A percentile compares a stretch with the other conserved stretches of the same genome.
These are phyloP conservation scores for Drosophila sechellia DNA, from an alignment of 1,140 invertebrate genomes.

Conservation along the genomic window DNA sequence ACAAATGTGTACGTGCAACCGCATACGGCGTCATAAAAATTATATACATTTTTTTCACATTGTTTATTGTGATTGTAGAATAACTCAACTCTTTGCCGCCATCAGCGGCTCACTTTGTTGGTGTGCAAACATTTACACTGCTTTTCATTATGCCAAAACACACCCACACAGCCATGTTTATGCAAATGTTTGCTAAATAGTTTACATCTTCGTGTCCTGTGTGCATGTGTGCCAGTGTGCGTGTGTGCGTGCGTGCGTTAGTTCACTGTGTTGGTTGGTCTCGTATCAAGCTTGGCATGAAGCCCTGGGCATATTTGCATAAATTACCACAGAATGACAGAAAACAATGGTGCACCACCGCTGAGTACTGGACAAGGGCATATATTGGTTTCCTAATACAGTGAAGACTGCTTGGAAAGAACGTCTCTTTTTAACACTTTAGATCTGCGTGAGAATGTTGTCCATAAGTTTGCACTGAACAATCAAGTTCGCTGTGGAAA, in stretches of 20 bases:
- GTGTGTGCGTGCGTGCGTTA: conserved; percentile 6
- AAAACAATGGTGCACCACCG: conserved; percentile 34
- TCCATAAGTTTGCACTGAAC: neutral
- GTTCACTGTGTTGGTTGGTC: conserved; percentile 2
- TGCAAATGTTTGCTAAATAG: conserved; percentile 58
- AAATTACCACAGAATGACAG: conserved; percentile 41
- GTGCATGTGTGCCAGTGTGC: conserved; percentile 8
- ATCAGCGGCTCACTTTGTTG: conserved; percentile 27
- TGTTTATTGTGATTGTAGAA: conserved; percentile 45
- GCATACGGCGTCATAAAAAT: conserved; percentile 19
- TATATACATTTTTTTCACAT: conserved; percentile 22
- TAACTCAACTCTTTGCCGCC: conserved; percentile 23
- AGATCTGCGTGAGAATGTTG: neutral
- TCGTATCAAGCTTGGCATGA: conserved; percentile 15
- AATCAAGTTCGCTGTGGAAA: too few species aligned
- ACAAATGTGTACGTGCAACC: conserved; percentile 14
- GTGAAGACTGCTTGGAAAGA: neutral
- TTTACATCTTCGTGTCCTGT: conserved; percentile 38
- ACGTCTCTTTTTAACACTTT: neutral
- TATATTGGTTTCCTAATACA: conserved; percentile 4
- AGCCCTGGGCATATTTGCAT: conserved; percentile 48
- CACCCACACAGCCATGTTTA: conserved; percentile 34
- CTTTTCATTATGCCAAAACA: conserved; percentile 56
- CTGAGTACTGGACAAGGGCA: conserved; percentile 16
- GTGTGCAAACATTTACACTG: conserved; percentile 41